Conservation (phyloP, 2,888 invertebrate genomes). For the Eudemis profundana region DNA sequence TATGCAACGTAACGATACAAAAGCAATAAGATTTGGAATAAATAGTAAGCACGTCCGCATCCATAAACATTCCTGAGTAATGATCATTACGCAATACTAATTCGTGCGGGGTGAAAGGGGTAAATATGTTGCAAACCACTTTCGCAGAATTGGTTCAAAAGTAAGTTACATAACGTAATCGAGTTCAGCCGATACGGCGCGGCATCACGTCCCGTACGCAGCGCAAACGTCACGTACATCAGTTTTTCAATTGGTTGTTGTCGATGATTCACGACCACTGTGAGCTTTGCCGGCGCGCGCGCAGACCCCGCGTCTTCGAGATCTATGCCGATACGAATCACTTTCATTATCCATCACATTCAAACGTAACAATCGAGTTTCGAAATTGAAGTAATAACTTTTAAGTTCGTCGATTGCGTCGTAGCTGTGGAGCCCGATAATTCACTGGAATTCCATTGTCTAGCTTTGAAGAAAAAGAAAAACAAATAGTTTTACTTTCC, state of each 20-base stretch:
- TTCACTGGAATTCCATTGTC: slow-evolving; percentile 64
- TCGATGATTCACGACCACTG: slow-evolving; percentile 67
- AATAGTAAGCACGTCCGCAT: slow-evolving; percentile 28
- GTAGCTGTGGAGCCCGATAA: slow-evolving; percentile 53
- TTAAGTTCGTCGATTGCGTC: slow-evolving; percentile 51
- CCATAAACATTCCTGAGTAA: slow-evolving; percentile 31
- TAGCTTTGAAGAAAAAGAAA: slow-evolving; percentile 69
- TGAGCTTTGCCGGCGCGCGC: slow-evolving; percentile 54
- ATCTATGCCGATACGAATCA: slow-evolving; percentile 68
- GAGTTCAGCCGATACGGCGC: slow-evolving; percentile 66
- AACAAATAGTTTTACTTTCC: slow-evolving; percentile 83
- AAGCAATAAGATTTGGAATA: slow-evolving; percentile 18
- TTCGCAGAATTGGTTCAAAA: slow-evolving; percentile 80
- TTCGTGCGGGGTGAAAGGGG: slow-evolving; percentile 44
- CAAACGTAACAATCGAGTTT: slow-evolving; percentile 67
- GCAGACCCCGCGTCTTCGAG: slow-evolving; percentile 61
- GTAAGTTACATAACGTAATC: slow-evolving; percentile 76
- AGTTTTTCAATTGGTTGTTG: slow-evolving; percentile 66
- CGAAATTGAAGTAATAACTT: slow-evolving; percentile 66
- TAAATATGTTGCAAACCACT: slow-evolving; percentile 56
- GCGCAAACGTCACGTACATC: slow-evolving; percentile 70
- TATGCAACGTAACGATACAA: slow-evolving; percentile 20
- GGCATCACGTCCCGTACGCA: slow-evolving; percentile 82
- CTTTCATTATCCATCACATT: slow-evolving; percentile 71
- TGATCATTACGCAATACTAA: slow-evolving; percentile 33